Evolutionary conservation across 2,797 vertebrate species (phyloP).

Genomic region (Sitta carolinensis): DNA sequence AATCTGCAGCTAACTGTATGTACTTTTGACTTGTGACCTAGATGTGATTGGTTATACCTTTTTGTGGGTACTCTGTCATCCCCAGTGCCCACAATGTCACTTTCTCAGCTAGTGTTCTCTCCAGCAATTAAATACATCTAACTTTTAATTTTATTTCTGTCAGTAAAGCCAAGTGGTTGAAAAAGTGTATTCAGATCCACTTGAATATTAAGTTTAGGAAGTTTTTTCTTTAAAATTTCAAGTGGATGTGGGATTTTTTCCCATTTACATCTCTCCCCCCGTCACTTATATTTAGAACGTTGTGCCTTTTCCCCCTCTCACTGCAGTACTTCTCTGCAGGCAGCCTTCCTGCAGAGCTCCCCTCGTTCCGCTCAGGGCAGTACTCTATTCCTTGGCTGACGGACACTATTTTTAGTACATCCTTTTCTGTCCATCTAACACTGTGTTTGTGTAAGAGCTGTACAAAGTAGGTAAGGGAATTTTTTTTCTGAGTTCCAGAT

Average conservation of each 20-base stretch:
- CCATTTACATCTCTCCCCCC: neutral
- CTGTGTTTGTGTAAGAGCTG: conserved; percentile 56
- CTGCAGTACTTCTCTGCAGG: neutral
- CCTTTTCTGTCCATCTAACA: conserved; percentile 53
- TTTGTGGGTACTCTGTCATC: neutral
- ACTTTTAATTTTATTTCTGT: neutral
- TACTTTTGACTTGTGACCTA: conserved; percentile 44
- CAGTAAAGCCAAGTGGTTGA: neutral
- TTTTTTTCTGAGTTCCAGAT: conserved; percentile 44
- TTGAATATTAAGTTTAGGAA: neutral
- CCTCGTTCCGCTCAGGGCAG: conserved; percentile 1
- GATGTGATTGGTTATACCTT: neutral
- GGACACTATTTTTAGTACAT: conserved; percentile 53
- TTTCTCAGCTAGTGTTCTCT: neutral
- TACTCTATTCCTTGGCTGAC: neutral
- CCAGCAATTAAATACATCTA: neutral
- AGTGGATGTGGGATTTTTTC: neutral
- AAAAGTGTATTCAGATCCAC: neutral
- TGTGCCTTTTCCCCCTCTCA: neutral
- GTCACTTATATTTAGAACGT: neutral
- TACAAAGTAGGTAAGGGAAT: conserved; percentile 50
- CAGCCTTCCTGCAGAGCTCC: conserved; percentile 5
- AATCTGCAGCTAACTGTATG: conserved; percentile 3
- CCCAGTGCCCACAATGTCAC: neutral
- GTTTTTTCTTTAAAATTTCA: neutral